These are phyloP conservation scores for Falco novaeseelandiae DNA, from an alignment of 2,797 vertebrate genomes.

Conservation along the genomic window DNA sequence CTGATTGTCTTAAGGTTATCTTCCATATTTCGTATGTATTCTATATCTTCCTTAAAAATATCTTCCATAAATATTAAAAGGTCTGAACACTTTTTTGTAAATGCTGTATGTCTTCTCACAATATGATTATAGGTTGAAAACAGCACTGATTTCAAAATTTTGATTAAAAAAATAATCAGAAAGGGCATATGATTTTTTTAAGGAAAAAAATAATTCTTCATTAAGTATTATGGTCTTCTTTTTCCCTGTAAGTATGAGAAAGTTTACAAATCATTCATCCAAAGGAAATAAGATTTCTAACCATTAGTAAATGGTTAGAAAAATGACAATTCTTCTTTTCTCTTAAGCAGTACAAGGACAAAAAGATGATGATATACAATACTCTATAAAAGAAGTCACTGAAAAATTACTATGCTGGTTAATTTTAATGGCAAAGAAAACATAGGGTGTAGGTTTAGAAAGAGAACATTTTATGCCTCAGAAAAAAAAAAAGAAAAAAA, in stretches of 20 bases:
- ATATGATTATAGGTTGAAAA: neutral
- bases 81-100: neutral
- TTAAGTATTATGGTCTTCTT: neutral
- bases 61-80: neutral
- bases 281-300: neutral
- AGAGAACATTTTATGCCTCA: neutral
- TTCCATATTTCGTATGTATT: neutral
- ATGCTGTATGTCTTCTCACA: neutral
- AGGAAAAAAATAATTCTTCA: fast-evolving
- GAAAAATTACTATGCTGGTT: neutral
- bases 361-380: neutral
- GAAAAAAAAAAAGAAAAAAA: neutral
- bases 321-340: neutral
- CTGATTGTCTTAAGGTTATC: neutral
- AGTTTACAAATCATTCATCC: neutral
- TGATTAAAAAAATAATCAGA: neutral
- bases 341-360: neutral
- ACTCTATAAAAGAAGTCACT: neutral
- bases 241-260: neutral
- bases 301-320: neutral
- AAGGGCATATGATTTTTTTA: neutral
- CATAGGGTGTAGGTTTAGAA: neutral
- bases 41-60: neutral
- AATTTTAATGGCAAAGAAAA: neutral
- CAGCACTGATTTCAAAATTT: neutral